Evolutionary conservation across 2,797 vertebrate genomes (phyloP).

Genomic region (Dipus sagitta): DNA sequence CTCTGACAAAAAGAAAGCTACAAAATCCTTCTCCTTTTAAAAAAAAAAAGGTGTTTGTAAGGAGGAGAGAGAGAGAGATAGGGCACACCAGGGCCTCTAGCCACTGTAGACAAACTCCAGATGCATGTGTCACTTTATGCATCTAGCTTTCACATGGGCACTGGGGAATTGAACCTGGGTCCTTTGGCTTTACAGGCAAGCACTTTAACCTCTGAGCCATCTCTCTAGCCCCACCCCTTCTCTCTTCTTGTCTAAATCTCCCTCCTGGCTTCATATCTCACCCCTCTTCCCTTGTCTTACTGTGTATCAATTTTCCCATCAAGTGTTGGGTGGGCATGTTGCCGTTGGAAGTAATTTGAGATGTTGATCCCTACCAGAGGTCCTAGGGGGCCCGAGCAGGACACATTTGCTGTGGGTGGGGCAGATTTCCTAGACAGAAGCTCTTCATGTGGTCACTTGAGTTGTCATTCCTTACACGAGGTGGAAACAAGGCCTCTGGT

Average conservation of each 20-base stretch:
- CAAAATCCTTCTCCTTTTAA: neutral
- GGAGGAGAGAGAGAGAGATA: too few species aligned
- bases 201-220: too few species aligned
- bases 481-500: neutral
- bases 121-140: too few species aligned
- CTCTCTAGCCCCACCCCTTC: neutral
- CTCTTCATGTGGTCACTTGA: constrained; percentile 17
- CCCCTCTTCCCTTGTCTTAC: neutral
- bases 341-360: neutral
- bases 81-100: too few species aligned
- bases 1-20: constrained; percentile 15
- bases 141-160: too few species aligned
- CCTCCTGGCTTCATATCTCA: neutral
- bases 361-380: neutral
- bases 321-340: neutral
- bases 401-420: neutral
- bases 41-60: too few species aligned
- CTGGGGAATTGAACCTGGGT: too few species aligned
- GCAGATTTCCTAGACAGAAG: constrained; percentile 32
- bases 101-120: too few species aligned
- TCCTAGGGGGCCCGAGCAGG: neutral
- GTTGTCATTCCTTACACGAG: neutral
- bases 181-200: too few species aligned
- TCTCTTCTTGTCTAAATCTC: neutral
- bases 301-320: neutral